Conservation (phyloP, 2,113 vertebrate species). For the Ciconia boyciana region DNA sequence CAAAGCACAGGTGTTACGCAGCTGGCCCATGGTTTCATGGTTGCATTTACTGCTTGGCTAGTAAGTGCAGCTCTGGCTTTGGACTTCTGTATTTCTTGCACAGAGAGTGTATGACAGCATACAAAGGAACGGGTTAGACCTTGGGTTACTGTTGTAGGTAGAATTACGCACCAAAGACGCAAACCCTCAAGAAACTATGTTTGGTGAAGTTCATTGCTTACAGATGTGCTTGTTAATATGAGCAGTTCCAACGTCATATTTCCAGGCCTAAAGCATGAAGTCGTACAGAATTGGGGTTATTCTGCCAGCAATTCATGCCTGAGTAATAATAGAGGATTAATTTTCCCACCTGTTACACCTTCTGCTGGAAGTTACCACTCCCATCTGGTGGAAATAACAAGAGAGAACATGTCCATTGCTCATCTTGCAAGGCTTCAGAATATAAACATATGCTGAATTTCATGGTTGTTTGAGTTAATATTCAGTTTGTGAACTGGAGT, state of each 20-base stretch:
- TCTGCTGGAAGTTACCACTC: neutral
- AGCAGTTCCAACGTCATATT: neutral
- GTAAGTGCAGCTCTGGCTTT: neutral
- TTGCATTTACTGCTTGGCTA: neutral
- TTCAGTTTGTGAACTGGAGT: neutral
- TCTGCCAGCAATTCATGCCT: neutral
- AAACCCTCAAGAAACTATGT: neutral
- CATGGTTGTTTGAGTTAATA: neutral
- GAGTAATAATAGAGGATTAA: neutral
- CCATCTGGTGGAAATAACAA: neutral
- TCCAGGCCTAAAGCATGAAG: neutral
- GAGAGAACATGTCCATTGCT: neutral
- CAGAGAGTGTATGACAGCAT: neutral
- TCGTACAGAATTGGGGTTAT: neutral
- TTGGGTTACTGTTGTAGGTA: neutral
- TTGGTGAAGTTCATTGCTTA: neutral
- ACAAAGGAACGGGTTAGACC: accelerated
- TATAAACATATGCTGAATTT: neutral
- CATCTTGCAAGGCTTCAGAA: neutral
- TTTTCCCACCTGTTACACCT: neutral
- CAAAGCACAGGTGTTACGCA: neutral
- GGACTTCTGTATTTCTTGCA: neutral
- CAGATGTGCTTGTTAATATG: neutral
- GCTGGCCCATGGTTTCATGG: neutral
- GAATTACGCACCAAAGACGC: neutral